Base-by-base conservation (phyloP, 2,113 vertebrate genomes). In the Dunckerocampus dactyliophorus region DNA sequence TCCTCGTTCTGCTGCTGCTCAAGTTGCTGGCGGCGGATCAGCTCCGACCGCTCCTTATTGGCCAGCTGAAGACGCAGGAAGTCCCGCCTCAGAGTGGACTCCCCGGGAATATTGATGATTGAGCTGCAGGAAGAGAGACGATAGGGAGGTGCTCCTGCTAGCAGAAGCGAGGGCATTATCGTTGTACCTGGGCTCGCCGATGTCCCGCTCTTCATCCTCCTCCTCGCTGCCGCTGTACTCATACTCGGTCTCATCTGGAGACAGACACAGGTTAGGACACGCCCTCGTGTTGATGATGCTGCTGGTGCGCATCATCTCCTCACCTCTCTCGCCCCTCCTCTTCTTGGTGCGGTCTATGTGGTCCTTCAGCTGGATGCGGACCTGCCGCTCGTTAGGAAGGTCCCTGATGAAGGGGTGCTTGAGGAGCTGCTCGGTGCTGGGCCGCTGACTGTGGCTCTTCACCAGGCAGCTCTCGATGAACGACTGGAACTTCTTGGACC, bases 1-100 rank as follows among this genome's bases (percentile, higher is more conserved):
- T 98, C 95, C 79, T 99, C 96, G 0, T 98, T 98, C 89, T 99
- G 97, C 88, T 98, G 96, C 90, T 98, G 96, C 83, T 98, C 95
- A 85, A 96, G 91, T 89, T 99, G 96, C 86, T 98, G 96, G n/a
- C 96, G 79, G 10, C 95, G 90, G 80, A 98, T 88, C 0, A 95
- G 94, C 88, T 99, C 97, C 0, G 95, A 98, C 0, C 96, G 93
- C 81, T 99, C 95, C 87, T 98, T 99, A 84, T 99, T 99, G 57
- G 96, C 97, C 85, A 99, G 77, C 88, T 99, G 97, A 20, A 99
- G 93, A 31, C 97, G 88, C 88, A 98, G 85, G 87, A 99, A 99
- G 90, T 99, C 96, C 80, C 96, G 87, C 37, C 96, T 78, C 75
- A 98, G 89, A 0, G 97, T 99, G 0, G 97, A 99, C 87, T 99